Base-by-base conservation (phyloP, 2,113 vertebrate genomes). In the Amia ocellicauda region DNA sequence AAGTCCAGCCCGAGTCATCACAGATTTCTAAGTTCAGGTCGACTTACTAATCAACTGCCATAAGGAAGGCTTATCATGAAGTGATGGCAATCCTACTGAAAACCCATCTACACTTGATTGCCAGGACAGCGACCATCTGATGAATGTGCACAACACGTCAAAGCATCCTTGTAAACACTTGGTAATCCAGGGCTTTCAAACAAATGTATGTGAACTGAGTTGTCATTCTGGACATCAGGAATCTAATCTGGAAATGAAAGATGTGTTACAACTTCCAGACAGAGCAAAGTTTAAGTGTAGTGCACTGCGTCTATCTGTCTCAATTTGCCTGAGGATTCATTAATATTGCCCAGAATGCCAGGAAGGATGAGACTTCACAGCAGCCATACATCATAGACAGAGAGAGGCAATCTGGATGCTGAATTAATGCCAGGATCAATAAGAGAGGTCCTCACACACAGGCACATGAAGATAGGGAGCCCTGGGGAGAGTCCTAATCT, bases 261-360 rank as follows among this genome's bases (percentile, higher is more conserved):
- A 66, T 41, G 73, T 75, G 68, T 52, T 59, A 72, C 41, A 58
- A 63, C 69, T 73, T 71, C 77, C 57, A 70, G 78, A 80, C 74
- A 72, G 74, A 9, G 66, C 56, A 42, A 43, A 20, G 79, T 82
- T 84, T 82, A 87, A 87, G 80, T 83, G 77, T 4, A 72, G n/a
- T 47, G 68, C 67, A 76, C 31, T 7, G 31, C 31, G 5, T 11
- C 31, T 36, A 84, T 81, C 75, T 75, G 78, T 64, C 70, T 17
- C 10, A 65, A 70, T 72, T 71, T 69, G 72, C 72, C 63, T 79
- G 79, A 76, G 66, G 72, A 75, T 73, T 54, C 75, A 86, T 73
- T 47, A 14, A 47, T n/a, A 16, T 47, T 8, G n/a, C 13, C 4
- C 4, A 75, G 74, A 75, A 62, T 63, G 68, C 75, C 64, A 60